Evolutionary conservation across 2,113 vertebrate species (phyloP).

Genomic region (Cheirogaleus medius): DNA sequence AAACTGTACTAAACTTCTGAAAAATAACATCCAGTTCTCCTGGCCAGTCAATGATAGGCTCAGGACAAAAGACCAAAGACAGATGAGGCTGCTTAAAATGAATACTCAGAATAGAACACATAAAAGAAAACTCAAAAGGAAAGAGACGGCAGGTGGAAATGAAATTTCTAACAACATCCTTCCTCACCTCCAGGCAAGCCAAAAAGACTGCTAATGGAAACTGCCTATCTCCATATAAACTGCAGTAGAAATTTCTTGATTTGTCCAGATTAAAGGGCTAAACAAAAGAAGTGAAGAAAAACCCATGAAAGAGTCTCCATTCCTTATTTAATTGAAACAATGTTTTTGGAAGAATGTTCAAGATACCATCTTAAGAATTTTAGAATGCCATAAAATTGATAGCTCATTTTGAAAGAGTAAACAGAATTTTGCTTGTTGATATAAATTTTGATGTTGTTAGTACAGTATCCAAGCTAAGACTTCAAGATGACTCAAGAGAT

Average conservation of each 20-base stretch:
- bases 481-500: neutral
- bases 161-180: neutral
- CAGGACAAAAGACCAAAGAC: neutral
- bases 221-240: neutral
- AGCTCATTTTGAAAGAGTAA: neutral
- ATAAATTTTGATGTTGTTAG: neutral
- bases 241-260: neutral
- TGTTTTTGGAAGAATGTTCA: slow-evolving; percentile 27
- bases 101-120: neutral
- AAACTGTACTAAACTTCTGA: neutral
- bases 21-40: slow-evolving; percentile 29
- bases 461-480: neutral
- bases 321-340: neutral
- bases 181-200: neutral
- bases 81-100: neutral
- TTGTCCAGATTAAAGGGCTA: neutral
- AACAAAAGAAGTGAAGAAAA: neutral
- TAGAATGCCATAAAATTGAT: neutral
- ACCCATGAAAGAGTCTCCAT: neutral
- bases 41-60: neutral
- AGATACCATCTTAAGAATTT: slow-evolving; percentile 2
- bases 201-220: neutral
- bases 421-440: neutral
- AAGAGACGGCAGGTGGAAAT: neutral
- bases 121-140: neutral